Evolutionary conservation across 2,888 invertebrate genomes (phyloP).

Genomic region (Rhingia rostrata): DNA sequence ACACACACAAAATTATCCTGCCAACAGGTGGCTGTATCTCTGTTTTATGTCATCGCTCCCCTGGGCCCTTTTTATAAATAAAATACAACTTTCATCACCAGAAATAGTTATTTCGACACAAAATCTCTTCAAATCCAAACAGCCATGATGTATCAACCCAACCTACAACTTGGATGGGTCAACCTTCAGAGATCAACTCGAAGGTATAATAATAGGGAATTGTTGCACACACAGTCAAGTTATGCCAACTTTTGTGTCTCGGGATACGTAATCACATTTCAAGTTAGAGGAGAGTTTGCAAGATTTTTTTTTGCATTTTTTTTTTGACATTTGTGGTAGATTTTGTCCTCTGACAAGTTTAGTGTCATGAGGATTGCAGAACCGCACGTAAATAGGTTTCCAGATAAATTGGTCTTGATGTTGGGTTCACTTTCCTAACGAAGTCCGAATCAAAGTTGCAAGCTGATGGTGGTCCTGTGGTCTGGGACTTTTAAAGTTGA

Average conservation of each 20-base stretch:
- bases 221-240: conserved; percentile 28
- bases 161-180: conserved; percentile 21
- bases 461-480: not conserved
- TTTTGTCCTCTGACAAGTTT: not conserved
- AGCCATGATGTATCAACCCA: conserved; percentile 3
- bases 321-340: not conserved
- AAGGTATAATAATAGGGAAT: conserved; percentile 30
- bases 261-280: conserved; percentile 47
- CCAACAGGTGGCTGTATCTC: not conserved
- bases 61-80: not conserved
- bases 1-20: not conserved
- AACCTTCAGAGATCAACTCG: conserved; percentile 20
- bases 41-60: not conserved
- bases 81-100: conserved; percentile 7
- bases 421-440: conserved; percentile 25
- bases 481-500: not conserved
- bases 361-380: too few species aligned
- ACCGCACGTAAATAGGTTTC: not conserved
- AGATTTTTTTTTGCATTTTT: conserved; percentile 4
- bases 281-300: conserved; percentile 47
- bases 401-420: not conserved
- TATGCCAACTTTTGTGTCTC: not conserved
- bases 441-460: conserved; percentile 1
- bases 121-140: not conserved
- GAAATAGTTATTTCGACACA: conserved; percentile 6